Conservation (phyloP, 2,797 vertebrate species). For the Gambusia yucatana region DNA sequence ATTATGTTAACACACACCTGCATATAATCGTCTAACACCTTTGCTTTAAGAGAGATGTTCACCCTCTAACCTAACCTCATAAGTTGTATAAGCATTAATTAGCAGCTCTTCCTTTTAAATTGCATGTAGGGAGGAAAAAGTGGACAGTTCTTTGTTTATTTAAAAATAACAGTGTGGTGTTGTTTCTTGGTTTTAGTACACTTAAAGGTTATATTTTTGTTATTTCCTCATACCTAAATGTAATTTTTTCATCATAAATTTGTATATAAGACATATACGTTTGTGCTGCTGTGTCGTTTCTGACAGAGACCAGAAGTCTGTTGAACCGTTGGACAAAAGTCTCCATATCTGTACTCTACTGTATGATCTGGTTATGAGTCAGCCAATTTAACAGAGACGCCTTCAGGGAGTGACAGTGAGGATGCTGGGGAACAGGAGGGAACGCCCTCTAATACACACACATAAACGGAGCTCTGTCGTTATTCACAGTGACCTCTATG, state of each 20-base stretch:
- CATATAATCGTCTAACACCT: not conserved
- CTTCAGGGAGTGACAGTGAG: constrained; percentile 77
- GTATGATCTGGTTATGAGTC: constrained; percentile 80
- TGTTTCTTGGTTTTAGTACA: not conserved
- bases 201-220: not conserved
- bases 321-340: constrained; percentile 71
- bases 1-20: not conserved
- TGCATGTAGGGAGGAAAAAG: not conserved
- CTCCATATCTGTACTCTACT: constrained; percentile 70
- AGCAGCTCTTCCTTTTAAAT: not conserved
- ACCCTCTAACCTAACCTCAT: not conserved
- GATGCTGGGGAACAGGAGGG: constrained; percentile 61
- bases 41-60: not conserved
- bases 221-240: not conserved
- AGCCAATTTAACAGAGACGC: constrained; percentile 82
- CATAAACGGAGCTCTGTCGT: constrained; percentile 65
- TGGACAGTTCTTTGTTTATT: not conserved
- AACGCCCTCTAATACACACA: constrained; percentile 27
- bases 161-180: not conserved
- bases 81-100: not conserved
- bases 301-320: constrained; percentile 35
- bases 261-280: not conserved
- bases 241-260: not conserved
- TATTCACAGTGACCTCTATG: constrained; percentile 78
- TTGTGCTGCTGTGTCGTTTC: not conserved